Percentiles rank a stretch among this genome's conserved stretches.
Conservation (phyloP, 2,113 vertebrate species). For the Siniperca knerii region DNA sequence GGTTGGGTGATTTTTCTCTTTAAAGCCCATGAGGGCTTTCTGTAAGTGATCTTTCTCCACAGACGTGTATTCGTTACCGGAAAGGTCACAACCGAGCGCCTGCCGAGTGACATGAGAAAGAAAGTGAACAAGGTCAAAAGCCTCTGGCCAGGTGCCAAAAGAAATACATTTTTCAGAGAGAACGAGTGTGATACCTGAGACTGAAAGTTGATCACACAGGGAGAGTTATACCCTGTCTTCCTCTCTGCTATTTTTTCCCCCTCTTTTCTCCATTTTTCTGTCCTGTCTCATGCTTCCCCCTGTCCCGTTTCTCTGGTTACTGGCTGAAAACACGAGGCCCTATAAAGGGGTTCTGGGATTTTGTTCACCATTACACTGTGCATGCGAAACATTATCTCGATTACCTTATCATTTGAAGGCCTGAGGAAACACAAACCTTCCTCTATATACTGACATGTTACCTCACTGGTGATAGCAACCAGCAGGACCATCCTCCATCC, state of each 20-base stretch:
- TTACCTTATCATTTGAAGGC: slow-evolving; percentile 12
- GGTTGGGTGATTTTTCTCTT: slow-evolving; percentile 54
- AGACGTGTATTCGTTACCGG: slow-evolving; percentile 42
- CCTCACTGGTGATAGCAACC: slow-evolving; percentile 23
- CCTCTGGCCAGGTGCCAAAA: slow-evolving; percentile 61
- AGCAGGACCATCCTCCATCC: slow-evolving; percentile 7
- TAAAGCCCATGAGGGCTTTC: background rate
- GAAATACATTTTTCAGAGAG: slow-evolving; percentile 52
- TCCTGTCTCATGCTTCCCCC: background rate
- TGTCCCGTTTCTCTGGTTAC: slow-evolving; percentile 43
- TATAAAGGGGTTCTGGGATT: background rate
- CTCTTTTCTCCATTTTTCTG: slow-evolving; percentile 28
- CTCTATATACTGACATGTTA: background rate
- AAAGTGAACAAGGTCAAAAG: slow-evolving; percentile 59
- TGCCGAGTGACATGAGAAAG: slow-evolving; percentile 45
- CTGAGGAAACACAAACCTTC: slow-evolving; percentile 21
- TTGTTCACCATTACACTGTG: background rate
- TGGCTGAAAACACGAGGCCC: slow-evolving; percentile 48
- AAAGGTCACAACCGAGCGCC: slow-evolving; percentile 58
- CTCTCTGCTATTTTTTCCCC: slow-evolving; percentile 8
- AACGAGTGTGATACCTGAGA: slow-evolving; percentile 43
- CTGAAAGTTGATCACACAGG: slow-evolving; percentile 46
- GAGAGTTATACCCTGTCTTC: slow-evolving; percentile 25
- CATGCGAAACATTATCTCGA: slow-evolving; percentile 7
- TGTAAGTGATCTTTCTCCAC: slow-evolving; percentile 57